Base-by-base conservation (phyloP, 2,888 invertebrate species). In the Clepsis dumicolana region DNA sequence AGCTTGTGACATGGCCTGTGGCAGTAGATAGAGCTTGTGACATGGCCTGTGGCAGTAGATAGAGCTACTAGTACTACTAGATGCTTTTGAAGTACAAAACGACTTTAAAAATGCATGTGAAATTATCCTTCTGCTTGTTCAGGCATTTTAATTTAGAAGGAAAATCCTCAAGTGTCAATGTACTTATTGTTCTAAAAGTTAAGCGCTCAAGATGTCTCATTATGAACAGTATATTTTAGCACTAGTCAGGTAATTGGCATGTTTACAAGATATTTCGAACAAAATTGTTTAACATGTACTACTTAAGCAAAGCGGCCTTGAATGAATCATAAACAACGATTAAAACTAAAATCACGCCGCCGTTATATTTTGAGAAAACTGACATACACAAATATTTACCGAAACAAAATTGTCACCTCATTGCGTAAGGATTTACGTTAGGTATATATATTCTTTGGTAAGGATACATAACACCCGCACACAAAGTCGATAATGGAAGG, bases 271-370 rank as follows among this genome's bases (percentile, higher is more conserved):
- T 21, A 21, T 21, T 48, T 48, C 21, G 8, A 12, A 12, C 12
- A 21, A 48, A 21, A 48, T 21, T 12, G 21, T 48, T 48, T 48
- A 48, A 21, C 48, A 48, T 10, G 4, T 2, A 0, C 21, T 21
- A 21, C 7, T 12, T 21, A 48, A 10, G 48, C 10, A 48, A 21
- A 10, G 21, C 21, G 21, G 10, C 48, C 48, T 21, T 48, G 48
- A 21, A 48, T 48, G 48, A 48, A 48, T 48, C 48, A 48, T 44
- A 52, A 27, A 53, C 53, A 21, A 59, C 41, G 27, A 60, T 38
- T 32, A 35, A 16, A 41, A 44, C 8, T n/a, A 44, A 27, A 25
- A 27, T 5, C 53, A 53, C 25, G 27, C n/a, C 21, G 21, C 35
- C n/a, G 35, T 41, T 48, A 21, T 21, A 21, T 48, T 48, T 48